These are phyloP conservation scores for Xiphophorus birchmanni DNA, from an alignment of 2,797 vertebrate genomes.

Conservation along the genomic window DNA sequence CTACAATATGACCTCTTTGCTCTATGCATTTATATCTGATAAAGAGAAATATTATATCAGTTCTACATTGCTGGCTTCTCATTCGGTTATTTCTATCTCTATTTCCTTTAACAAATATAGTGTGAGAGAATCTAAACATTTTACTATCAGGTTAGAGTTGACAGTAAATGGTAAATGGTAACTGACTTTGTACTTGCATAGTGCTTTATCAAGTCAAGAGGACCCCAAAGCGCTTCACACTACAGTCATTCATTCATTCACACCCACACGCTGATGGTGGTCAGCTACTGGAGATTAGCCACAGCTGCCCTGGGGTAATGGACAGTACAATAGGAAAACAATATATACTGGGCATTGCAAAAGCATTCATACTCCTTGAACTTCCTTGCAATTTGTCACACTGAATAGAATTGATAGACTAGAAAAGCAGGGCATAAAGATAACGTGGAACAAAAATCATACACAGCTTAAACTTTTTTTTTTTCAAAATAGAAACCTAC, in stretches of 20 bases:
- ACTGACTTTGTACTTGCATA: too few relatives aligned
- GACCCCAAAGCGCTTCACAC: too few relatives aligned
- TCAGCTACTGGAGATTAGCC: too few relatives aligned
- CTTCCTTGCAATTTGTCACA: neutral
- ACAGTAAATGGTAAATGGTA: neutral
- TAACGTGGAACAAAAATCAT: neutral
- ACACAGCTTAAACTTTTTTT: neutral
- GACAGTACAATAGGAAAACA: neutral
- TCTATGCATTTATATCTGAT: neutral
- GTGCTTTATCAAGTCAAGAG: too few relatives aligned
- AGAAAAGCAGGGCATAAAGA: neutral
- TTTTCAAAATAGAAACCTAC: neutral
- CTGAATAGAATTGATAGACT: neutral
- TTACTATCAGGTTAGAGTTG: neutral
- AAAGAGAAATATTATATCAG: neutral
- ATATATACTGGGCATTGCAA: neutral
- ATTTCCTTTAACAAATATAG: neutral
- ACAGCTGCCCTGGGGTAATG: too few relatives aligned
- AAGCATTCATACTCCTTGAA: neutral
- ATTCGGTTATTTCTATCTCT: neutral
- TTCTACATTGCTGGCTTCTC: neutral
- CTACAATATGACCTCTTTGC: conserved; percentile 12
- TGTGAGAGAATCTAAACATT: neutral
- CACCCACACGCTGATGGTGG: too few relatives aligned
- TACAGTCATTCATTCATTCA: too few relatives aligned